phyloP scores from a whole-genome alignment of 2,888 invertebrate genomes.

The Panopea generosa region DNA sequence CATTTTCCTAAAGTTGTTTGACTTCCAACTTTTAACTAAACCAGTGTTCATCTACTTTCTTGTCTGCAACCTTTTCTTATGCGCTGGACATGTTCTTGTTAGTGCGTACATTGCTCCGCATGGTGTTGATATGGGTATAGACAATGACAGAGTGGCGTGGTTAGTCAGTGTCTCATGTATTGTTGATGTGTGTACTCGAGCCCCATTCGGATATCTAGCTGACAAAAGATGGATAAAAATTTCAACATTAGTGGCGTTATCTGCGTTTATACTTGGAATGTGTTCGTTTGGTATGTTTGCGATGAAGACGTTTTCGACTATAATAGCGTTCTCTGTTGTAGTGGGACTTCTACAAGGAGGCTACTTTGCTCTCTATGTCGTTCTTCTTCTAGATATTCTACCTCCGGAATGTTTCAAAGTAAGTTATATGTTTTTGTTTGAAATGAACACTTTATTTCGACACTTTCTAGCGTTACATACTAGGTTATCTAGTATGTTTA shows the following conservation, averaged over 20 bases:
- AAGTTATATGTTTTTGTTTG: too few relatives aligned
- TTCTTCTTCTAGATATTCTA: not conserved
- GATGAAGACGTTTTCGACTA: not conserved
- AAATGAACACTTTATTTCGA: too few relatives aligned
- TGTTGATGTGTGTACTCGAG: not conserved
- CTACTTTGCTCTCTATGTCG: not conserved
- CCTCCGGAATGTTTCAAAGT: conserved; percentile 1
- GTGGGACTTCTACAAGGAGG: not conserved
- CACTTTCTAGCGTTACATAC: too few relatives aligned
- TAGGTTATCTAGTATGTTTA: too few relatives aligned
- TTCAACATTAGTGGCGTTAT: not conserved
- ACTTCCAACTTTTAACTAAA: not conserved
- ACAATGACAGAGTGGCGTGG: not conserved
- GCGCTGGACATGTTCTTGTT: not conserved
- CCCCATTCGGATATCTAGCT: not conserved
- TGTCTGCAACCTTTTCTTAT: conserved; percentile 3
- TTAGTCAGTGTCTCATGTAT: not conserved
- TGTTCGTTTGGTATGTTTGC: not conserved
- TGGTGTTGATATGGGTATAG: not conserved
- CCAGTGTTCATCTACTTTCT: conserved; percentile 11
- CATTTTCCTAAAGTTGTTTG: not conserved
- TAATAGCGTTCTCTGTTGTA: not conserved
- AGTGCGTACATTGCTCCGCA: conserved; percentile 1
- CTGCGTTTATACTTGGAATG: not conserved
- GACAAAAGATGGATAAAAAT: not conserved